Conservation (phyloP, 2,797 vertebrate species). For the Champsocephalus gunnari region DNA sequence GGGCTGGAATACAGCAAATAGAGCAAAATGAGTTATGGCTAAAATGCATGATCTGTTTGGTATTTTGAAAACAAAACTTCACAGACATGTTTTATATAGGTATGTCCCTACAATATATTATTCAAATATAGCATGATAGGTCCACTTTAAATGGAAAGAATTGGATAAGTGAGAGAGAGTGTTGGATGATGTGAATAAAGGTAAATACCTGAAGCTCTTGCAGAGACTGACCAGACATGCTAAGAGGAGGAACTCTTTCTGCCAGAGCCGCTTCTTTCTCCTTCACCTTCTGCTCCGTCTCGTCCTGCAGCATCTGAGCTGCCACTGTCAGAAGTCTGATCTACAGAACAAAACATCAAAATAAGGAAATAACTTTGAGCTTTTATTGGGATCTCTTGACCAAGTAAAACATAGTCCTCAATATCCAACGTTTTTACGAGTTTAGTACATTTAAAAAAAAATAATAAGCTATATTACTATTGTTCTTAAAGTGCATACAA, state of each 20-base stretch:
- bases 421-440: background rate
- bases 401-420: background rate
- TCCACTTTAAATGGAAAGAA: background rate
- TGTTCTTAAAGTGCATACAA: background rate
- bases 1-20: too few relatives aligned
- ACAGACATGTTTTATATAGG: too few relatives aligned
- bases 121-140: too few relatives aligned
- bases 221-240: constrained; percentile 64
- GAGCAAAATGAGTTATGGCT: too few relatives aligned
- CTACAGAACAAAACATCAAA: constrained; percentile 39
- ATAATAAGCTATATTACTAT: background rate
- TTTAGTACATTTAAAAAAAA: background rate
- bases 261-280: constrained; percentile 67
- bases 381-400: background rate
- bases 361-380: too few relatives aligned
- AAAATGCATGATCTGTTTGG: too few relatives aligned
- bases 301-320: constrained; percentile 73
- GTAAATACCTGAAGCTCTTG: constrained; percentile 70
- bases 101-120: too few relatives aligned
- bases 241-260: constrained; percentile 76
- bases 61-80: too few relatives aligned
- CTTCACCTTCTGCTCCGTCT: constrained; percentile 59
- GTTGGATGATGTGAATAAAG: background rate
- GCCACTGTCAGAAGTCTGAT: constrained; percentile 76
- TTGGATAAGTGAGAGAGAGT: background rate